Evolutionary conservation across 1,140 invertebrate genomes (phyloP), one percentile per base, ranked within the genome.

Genomic region (Archivesica marissinica): DNA sequence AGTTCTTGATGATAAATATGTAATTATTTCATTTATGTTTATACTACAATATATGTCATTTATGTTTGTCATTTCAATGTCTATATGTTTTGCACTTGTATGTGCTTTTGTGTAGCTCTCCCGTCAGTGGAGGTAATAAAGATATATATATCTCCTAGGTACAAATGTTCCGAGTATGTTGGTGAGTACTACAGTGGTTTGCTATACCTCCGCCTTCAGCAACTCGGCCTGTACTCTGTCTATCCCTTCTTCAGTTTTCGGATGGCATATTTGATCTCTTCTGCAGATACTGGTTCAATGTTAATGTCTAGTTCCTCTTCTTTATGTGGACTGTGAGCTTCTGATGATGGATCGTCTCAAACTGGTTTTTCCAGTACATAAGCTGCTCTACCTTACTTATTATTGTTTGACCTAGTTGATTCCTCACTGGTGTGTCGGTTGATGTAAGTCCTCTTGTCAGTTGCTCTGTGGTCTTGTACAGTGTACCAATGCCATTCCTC

Each of bases 221-320:
- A 52, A 7, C 35, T 81, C 41, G 30, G 61, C 78, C 35, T 44
- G 61, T n/a, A n/a, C n/a, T n/a, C n/a, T n/a, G n/a, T 80, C 77
- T n/a, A n/a, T 11, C 17, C 35, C 56, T 13, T 28, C 39, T 28
- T 35, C 78, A 25, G 70, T 81, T 50, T 64, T 23, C 35, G n/a
- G n/a, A n/a, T n/a, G n/a, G n/a, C 68, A 15, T 15, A 7, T 44
- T 20, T 75, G 17, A 75, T 59, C 39, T 83, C 80, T 39, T 33
- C 15, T 74, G 56, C 44, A 20, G 54, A 54, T 39, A 20, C n/a
- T 61, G 25, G 4, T 2, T 30, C 30, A 23, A 15, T 61, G 54
- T 64, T 64, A 11, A 61, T 64, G 25, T 38, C 0, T 20, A 39
- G n/a, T n/a, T n/a, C n/a, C n/a, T n/a, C n/a, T n/a, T n/a, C 33